Percentiles rank a stretch among this genome's conserved stretches.
These are phyloP conservation scores for Protophormia terraenovae DNA, from an alignment of 2,888 invertebrate species.

Conservation along the genomic window DNA sequence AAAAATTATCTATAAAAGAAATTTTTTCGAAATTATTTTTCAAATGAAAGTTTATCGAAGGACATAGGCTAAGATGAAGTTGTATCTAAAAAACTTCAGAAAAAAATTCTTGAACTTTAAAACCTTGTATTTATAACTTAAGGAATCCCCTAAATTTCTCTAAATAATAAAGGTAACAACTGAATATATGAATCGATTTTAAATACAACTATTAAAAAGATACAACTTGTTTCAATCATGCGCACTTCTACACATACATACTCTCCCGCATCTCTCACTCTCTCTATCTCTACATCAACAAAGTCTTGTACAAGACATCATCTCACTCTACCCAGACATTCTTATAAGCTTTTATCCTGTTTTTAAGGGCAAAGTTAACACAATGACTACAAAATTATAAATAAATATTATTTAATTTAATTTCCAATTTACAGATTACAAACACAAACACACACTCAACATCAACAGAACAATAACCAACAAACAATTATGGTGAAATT, in stretches of 20 bases:
- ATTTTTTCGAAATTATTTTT: too few relatives aligned
- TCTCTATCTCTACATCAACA: background rate
- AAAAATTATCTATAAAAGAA: too few relatives aligned
- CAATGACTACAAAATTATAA: background rate
- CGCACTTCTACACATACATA: background rate
- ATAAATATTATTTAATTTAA: background rate
- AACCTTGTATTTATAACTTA: background rate
- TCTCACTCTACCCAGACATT: background rate
- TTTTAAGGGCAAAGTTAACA: conserved; percentile 33
- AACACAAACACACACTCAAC: background rate
- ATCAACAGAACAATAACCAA: background rate
- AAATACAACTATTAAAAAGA: conserved; percentile 40
- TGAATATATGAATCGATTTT: conserved; percentile 55
- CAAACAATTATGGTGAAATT: background rate
- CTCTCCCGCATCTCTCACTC: background rate
- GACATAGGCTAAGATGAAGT: too few relatives aligned
- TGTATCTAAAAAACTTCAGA: too few relatives aligned
- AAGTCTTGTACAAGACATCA: background rate
- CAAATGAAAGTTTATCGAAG: too few relatives aligned
- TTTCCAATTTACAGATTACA: background rate
- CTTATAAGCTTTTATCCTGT: background rate
- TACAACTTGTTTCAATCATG: conserved; percentile 19
- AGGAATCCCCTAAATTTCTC: conserved; percentile 4
- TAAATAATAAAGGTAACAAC: conserved; percentile 33
- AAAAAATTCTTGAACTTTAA: too few relatives aligned